Conservation (phyloP, 2,113 vertebrate species). For the chimpanzee (Pan troglodytes) region DNA sequence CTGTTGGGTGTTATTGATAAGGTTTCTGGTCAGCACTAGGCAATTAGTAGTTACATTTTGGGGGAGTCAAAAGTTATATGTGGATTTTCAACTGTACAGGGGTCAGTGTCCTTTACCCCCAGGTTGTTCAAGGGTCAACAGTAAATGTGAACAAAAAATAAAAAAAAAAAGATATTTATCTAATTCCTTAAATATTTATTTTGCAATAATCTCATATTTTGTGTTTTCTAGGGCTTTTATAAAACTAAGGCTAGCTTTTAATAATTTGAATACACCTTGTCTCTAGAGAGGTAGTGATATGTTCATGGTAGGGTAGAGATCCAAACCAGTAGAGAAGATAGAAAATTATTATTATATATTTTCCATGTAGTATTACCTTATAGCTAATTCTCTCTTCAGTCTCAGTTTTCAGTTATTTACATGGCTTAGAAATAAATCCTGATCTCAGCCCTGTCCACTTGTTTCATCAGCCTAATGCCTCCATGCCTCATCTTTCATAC, state of each 20-base stretch:
- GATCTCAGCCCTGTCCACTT: background rate
- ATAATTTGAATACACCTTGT: background rate
- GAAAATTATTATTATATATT: background rate
- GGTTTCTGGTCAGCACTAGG: background rate
- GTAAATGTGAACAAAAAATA: background rate
- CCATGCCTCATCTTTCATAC: background rate
- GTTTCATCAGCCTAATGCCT: too few relatives aligned
- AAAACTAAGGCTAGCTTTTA: background rate
- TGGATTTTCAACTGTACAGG: background rate
- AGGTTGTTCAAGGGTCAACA: background rate
- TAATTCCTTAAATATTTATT: background rate
- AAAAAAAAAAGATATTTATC: background rate
- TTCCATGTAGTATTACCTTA: background rate
- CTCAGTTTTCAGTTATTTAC: background rate
- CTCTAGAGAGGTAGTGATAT: background rate
- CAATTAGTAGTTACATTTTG: background rate
- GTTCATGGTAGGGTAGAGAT: background rate
- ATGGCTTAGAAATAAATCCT: background rate
- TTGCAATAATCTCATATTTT: background rate
- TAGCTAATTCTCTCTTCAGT: background rate
- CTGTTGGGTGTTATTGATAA: background rate
- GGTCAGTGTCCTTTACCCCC: background rate
- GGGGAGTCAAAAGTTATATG: background rate
- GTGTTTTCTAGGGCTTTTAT: background rate
- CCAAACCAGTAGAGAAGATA: background rate